Conservation (phyloP, 2,113 vertebrate genomes). For the Camarhynchus parvulus region DNA sequence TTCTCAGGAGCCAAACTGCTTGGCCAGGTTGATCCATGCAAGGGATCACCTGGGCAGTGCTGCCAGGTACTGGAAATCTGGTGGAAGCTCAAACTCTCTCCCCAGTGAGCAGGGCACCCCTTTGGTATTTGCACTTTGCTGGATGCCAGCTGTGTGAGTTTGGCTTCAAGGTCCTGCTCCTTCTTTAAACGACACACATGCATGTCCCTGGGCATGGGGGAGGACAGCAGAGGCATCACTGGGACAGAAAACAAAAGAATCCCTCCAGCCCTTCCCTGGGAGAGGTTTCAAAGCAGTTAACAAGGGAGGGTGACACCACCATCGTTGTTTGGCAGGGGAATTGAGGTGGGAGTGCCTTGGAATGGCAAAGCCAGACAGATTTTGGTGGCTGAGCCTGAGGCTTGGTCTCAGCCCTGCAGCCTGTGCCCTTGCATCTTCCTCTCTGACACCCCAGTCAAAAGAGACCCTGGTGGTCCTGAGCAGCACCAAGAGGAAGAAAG, state of each 20-base stretch:
- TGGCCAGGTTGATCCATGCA: not conserved
- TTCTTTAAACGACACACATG: not conserved
- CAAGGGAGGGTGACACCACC: not conserved
- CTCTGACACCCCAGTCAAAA: not conserved
- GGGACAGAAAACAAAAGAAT: not conserved
- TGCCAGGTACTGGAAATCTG: not conserved
- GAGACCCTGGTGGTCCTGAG: not conserved
- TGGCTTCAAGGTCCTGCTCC: not conserved
- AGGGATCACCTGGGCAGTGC: not conserved
- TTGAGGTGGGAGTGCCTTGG: not conserved
- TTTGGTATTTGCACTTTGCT: not conserved
- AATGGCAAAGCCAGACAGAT: not conserved
- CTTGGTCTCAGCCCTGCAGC: not conserved
- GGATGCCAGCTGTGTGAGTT: not conserved
- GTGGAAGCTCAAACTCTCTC: not conserved
- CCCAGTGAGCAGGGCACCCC: not conserved
- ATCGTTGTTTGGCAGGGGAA: not conserved
- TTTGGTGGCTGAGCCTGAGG: not conserved
- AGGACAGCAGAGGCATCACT: not conserved
- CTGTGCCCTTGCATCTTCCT: not conserved
- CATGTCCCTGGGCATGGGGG: not conserved
- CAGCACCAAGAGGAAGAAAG: not conserved
- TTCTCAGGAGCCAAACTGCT: not conserved
- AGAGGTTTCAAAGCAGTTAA: not conserved
- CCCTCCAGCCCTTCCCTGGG: not conserved